Conservation (phyloP, 1,140 invertebrate species). For the Belonocnema kinseyi region DNA sequence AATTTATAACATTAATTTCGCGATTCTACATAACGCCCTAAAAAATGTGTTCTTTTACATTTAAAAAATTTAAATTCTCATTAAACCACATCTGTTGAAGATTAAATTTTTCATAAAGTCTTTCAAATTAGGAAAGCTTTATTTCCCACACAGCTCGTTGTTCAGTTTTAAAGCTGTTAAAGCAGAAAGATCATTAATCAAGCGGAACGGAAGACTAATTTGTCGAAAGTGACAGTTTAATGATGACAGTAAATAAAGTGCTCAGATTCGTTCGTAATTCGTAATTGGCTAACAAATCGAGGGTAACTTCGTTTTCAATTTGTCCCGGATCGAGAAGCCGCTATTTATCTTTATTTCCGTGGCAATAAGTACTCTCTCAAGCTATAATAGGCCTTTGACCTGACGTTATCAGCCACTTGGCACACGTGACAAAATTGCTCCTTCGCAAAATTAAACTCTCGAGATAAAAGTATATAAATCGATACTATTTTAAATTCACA, state of each 20-base stretch:
- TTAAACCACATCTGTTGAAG: too few species aligned
- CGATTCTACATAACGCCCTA: too few species aligned
- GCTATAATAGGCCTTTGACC: slow-evolving; percentile 5
- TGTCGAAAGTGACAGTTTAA: slow-evolving; percentile 20
- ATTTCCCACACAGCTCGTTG: slow-evolving; percentile 32
- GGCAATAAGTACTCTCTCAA: not conserved
- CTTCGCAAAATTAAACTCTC: slow-evolving; percentile 4
- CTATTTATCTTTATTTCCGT: slow-evolving; percentile 2
- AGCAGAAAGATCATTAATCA: not conserved
- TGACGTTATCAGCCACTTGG: not conserved
- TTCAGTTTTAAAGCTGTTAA: slow-evolving; percentile 9
- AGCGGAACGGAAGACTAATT: not conserved
- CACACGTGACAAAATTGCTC: slow-evolving; percentile 11
- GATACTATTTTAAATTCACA: not conserved
- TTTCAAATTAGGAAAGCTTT: slow-evolving; percentile 22
- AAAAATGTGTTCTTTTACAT: too few species aligned
- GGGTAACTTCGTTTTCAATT: slow-evolving; percentile 16
- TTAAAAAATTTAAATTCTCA: too few species aligned
- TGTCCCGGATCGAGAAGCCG: not conserved
- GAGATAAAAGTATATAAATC: not conserved
- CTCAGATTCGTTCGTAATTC: slow-evolving; percentile 20
- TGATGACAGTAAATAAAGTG: slow-evolving; percentile 18
- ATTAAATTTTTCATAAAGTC: not conserved
- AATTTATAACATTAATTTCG: too few species aligned
- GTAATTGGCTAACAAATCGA: slow-evolving; percentile 13